These are phyloP conservation scores for Orycteropus afer DNA, from an alignment of 2,113 vertebrate species.

Conservation along the genomic window DNA sequence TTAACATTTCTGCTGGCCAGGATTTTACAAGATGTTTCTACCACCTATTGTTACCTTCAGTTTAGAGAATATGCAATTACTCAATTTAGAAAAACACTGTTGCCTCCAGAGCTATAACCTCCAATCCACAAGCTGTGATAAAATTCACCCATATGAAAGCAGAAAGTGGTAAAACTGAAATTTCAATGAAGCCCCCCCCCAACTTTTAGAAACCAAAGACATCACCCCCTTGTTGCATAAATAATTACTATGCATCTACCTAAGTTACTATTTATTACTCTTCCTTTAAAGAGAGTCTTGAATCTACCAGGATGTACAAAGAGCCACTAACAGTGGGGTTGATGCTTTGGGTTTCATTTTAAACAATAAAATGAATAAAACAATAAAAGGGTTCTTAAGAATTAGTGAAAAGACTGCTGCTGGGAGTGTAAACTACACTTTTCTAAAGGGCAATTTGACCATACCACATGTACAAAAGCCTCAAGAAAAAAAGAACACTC, in stretches of 20 bases:
- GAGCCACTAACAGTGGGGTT: not conserved
- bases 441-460: constrained; percentile 1
- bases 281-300: not conserved
- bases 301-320: not conserved
- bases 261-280: not conserved
- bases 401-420: not conserved
- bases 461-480: not conserved
- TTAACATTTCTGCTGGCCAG: not conserved
- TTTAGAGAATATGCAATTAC: constrained; percentile 52
- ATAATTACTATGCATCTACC: not conserved
- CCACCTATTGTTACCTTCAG: not conserved
- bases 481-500: constrained; percentile 13
- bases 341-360: not conserved
- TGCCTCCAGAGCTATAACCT: constrained; percentile 24
- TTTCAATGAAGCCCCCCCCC: not conserved
- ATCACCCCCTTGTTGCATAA: not conserved
- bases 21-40: constrained; percentile 42
- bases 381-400: not conserved
- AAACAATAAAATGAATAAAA: not conserved
- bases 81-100: constrained; percentile 37
- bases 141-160: constrained; percentile 30
- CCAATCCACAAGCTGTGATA: not conserved
- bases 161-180: constrained; percentile 45
- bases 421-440: not conserved
- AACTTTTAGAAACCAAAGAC: constrained; percentile 29